Conservation (phyloP, 2,888 invertebrate genomes). For the Cheilosia pagana region DNA sequence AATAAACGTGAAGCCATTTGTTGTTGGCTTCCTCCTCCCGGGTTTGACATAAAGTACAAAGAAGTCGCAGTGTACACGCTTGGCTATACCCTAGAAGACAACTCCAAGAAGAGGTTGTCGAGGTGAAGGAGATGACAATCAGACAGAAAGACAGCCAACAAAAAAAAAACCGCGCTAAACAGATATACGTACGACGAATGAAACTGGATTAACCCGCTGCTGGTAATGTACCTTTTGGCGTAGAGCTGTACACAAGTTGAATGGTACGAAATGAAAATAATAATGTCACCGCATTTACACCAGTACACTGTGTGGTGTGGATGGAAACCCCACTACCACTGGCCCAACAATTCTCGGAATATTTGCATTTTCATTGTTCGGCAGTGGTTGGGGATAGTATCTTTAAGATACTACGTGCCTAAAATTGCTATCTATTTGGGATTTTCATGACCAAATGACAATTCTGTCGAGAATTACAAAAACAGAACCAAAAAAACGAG, state of each 20-base stretch:
- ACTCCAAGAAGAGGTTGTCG: constrained; percentile 36
- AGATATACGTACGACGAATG: constrained; percentile 51
- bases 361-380: constrained; percentile 71
- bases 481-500: not conserved
- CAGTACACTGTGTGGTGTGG: constrained; percentile 38
- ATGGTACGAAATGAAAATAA: constrained; percentile 53
- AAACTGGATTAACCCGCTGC: constrained; percentile 69
- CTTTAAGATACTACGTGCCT: constrained; percentile 67
- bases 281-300: constrained; percentile 73
- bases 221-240: constrained; percentile 59
- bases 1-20: constrained; percentile 74
- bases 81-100: not conserved
- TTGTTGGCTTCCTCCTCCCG: constrained; percentile 62
- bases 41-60: constrained; percentile 65
- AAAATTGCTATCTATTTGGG: constrained; percentile 64
- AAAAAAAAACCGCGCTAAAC: constrained; percentile 16
- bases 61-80: constrained; percentile 48
- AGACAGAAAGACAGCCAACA: constrained; percentile 39
- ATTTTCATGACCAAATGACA: constrained; percentile 46
- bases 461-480: constrained; percentile 4
- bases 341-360: constrained; percentile 46
- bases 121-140: constrained; percentile 67
- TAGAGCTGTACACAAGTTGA: not conserved
- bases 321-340: constrained; percentile 11
- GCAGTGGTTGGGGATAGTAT: constrained; percentile 44